Percentiles rank a stretch among this genome's conserved stretches.
phyloP scores from a whole-genome alignment of 2,797 vertebrate species.

The Enteromius argenteus region DNA sequence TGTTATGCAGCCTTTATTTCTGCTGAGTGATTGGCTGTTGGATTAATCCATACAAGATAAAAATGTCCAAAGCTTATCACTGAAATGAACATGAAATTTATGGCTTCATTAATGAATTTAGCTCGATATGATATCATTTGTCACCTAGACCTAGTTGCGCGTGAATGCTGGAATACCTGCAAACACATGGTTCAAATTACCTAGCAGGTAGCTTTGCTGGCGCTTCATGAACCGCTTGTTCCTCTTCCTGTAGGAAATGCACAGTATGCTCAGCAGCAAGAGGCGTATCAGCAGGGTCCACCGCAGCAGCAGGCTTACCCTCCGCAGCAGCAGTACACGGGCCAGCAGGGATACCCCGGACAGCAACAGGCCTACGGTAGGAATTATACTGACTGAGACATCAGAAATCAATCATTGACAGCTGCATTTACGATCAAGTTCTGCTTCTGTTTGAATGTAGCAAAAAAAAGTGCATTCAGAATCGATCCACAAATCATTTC shows the following conservation, averaged over 20 bases:
- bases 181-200: background rate
- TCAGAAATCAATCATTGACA: background rate
- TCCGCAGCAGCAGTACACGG: conserved; percentile 89
- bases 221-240: background rate
- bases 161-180: background rate
- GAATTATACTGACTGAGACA: background rate
- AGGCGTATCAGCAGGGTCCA: conserved; percentile 94
- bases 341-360: conserved; percentile 93
- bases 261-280: conserved; percentile 95
- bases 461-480: background rate
- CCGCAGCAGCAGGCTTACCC: conserved; percentile 95
- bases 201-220: background rate
- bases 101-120: background rate
- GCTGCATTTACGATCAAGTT: background rate
- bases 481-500: too few species aligned
- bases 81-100: too few species aligned
- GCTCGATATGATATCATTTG: background rate
- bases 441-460: background rate
- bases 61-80: too few species aligned
- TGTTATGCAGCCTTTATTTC: too few species aligned
- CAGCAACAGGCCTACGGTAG: conserved; percentile 97
- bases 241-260: conserved; percentile 87
- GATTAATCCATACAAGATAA: too few species aligned
- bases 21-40: too few species aligned
- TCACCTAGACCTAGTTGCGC: background rate